These are phyloP conservation scores for Dipodomys stephensi DNA, from an alignment of 2,113 vertebrate species.

Conservation along the genomic window DNA sequence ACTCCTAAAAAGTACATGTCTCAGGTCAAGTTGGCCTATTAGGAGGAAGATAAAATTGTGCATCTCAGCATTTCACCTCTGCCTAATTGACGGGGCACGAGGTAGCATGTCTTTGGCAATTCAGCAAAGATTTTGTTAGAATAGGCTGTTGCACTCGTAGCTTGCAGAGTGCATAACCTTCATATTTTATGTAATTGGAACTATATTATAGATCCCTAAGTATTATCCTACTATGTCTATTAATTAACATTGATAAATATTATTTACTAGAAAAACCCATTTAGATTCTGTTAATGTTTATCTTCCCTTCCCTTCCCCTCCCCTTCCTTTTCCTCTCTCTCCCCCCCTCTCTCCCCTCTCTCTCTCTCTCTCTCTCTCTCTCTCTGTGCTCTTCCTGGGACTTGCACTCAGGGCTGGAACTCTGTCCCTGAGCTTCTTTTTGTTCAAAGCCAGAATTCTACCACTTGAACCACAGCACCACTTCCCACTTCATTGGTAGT, in stretches of 20 bases:
- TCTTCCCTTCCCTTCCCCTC: background rate
- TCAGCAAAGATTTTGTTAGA: conserved; percentile 64
- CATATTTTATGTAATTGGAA: conserved; percentile 25
- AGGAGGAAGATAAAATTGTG: conserved; percentile 55
- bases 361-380: too few species aligned
- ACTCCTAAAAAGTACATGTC: conserved; percentile 63
- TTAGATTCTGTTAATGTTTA: background rate
- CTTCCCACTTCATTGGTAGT: too few species aligned
- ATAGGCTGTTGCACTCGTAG: conserved; percentile 16
- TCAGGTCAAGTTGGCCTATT: conserved; percentile 70
- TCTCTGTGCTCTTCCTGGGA: too few species aligned
- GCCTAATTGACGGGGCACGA: conserved; percentile 48
- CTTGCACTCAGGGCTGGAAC: too few species aligned
- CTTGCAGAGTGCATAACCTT: background rate
- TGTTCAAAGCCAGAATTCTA: too few species aligned
- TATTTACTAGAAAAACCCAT: background rate
- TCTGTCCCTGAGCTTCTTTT: too few species aligned
- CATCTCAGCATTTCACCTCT: conserved; percentile 62
- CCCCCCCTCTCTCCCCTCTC: too few species aligned
- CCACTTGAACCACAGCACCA: too few species aligned
- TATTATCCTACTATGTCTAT: conserved; percentile 1
- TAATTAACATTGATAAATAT: conserved; percentile 7
- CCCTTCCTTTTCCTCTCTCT: background rate
- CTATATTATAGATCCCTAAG: background rate
- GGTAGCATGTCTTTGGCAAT: background rate